Evolutionary conservation across 2,113 vertebrate species (phyloP), one percentile per base, ranked within the genome.

Genomic region (Sander lucioperca): DNA sequence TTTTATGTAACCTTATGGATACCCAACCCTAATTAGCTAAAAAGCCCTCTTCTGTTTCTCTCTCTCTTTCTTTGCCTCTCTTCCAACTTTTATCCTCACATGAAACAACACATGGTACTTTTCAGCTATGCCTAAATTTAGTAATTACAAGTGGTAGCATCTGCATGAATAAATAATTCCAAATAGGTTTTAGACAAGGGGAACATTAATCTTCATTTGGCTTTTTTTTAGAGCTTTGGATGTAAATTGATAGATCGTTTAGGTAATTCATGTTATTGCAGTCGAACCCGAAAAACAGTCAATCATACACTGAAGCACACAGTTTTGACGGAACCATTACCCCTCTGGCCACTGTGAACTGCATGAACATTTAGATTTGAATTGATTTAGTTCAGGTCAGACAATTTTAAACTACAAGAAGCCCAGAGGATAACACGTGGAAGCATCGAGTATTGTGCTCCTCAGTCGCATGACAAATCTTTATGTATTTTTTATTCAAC

Each of bases 1-100:
- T 91, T 90, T 90, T 84, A 91, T 89, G 85, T 84, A 88, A 91
- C 87, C 81, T 72, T 83, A 78, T 89, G 79, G 83, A 82, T 80
- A 77, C 68, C 54, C 50, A 76, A 51, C 63, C 33, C 70, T 73
- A 87, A 85, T 86, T 70, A 84, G 69, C 72, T 77, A 74, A 86
- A 84, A 74, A 43, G 10, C 43, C 53, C 51, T 79, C 45, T 51
- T 74, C 48, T 64, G 10, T 18, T 12, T 51, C 11, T 36, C 21
- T 39, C 9, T n/a, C 25, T 19, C 27, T 69, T 65, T 77, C 36
- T 86, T 54, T 65, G 71, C 47, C 23, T 72, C 30, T 48, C 33
- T 85, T 57, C 68, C 30, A 56, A 66, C 21, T 81, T 63, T 68
- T 50, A 25, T 79, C 16, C 30, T 50, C 4, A 56, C 56, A 47